Evolutionary conservation across 1,140 invertebrate species (phyloP), one percentile per base, ranked within the genome.

Genomic region (Formica selysi): DNA sequence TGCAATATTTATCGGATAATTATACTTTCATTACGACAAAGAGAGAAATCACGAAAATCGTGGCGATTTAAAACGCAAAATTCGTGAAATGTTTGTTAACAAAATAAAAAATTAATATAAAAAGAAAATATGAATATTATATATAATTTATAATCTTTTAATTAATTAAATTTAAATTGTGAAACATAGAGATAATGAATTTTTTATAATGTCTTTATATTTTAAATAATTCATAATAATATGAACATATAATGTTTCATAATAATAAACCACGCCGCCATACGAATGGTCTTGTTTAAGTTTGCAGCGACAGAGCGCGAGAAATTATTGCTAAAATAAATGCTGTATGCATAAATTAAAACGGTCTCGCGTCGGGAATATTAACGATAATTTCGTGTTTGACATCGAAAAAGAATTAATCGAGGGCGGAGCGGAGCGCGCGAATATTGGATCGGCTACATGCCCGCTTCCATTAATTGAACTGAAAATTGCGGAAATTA

Each of bases 301-400:
- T 73, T 48, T 19, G 38, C 79, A 61, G 79, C 26, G 79, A 74
- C 79, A 62, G 68, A 74, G 44, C 79, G 79, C 54, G 79, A 61
- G 79, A 44, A 83, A 83, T 83, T 83, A 83, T 74, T 74, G 57
- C 68, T 36, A 83, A 83, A 83, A 83, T 83, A 83, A 83, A 83
- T 83, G 68, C 79, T 74, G 68, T 83, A 36, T 83, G 68, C 79
- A 83, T 83, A 83, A 81, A 81, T 81, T 81, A 81, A 83, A 83
- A 83, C 79, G 68, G 68, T 48, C 79, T 74, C 79, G 54, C 79
- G 79, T 74, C 26, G 68, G 54, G 38, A 62, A 83, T 83, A 71
- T 74, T 90, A 90, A 86, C 89, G 89, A 90, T 90, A 89, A 90
- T 90, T 89, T 90, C 89, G 88, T 89, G 87, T 89, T 89, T 86